Evolutionary conservation across 2,888 invertebrate genomes (phyloP), one percentile per base, ranked within the genome.

Genomic region (Arctia plantaginis): DNA sequence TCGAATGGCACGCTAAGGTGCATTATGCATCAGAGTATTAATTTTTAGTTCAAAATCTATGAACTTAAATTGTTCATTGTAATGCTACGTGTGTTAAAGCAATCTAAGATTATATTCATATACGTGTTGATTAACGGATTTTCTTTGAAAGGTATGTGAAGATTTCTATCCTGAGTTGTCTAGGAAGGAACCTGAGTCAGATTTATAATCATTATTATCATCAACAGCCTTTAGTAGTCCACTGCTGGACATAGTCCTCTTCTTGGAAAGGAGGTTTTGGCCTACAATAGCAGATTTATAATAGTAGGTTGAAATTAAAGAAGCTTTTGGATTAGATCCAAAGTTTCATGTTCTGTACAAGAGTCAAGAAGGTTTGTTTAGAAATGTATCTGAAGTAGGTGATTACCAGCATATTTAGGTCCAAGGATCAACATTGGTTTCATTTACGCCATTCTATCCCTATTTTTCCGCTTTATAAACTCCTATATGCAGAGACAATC

Each of bases 141-240:
- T 67, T 33, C 30, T 8, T 30, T 30, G 7, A 47, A 67, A 47
- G 33, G 67, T 67, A 47, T 67, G 47, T 47, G 47, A 67, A 67
- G 47, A 47, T 47, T 67, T 47, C 47, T 33, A 67, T 7, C 13
- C 20, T 67, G 20, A 47, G 10, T 67, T 47, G 30, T 20, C 10
- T 41, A 10, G 18, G 18, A 44, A 41, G 27, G 0, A 13, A 15
- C 0, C 13, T 15, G 10, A 59, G 27, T 3, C 27, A 59, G 55
- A 23, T 27, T 27, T n/a, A n/a, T n/a, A n/a, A n/a, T n/a, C n/a
- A n/a, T n/a, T n/a, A n/a, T n/a, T n/a, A n/a, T n/a, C n/a, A n/a
- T n/a, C n/a, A n/a, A n/a, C n/a, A n/a, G n/a, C n/a, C n/a, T n/a
- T n/a, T n/a, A n/a, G n/a, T n/a, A n/a, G n/a, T n/a, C n/a, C n/a